Percentiles rank a stretch among this genome's conserved stretches.
Evolutionary conservation across 2,113 vertebrate genomes (phyloP).

Genomic region (Hippocampus mohnikei): DNA sequence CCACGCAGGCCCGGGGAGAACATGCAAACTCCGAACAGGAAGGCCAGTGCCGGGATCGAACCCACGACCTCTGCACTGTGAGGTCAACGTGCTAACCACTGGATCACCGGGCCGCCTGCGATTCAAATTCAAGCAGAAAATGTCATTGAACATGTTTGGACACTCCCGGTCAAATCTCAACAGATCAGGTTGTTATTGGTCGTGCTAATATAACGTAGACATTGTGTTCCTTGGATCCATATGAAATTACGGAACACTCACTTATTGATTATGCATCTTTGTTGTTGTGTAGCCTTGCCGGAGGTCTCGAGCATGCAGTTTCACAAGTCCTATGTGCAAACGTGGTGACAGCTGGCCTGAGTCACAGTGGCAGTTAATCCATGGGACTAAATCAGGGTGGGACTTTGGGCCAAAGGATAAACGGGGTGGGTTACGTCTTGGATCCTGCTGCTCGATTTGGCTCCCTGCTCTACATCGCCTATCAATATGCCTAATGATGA

Average conservation of each 20-base stretch:
- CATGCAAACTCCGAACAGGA: too few relatives aligned
- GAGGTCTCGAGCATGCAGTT: background rate
- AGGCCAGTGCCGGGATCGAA: too few relatives aligned
- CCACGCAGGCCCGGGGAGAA: too few relatives aligned
- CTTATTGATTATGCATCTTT: background rate
- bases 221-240: background rate
- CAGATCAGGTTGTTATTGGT: background rate
- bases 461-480: conserved; percentile 9
- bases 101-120: too few relatives aligned
- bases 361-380: conserved; percentile 53
- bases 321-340: conserved; percentile 11
- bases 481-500: conserved; percentile 45
- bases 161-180: background rate
- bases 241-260: background rate
- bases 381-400: conserved; percentile 45
- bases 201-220: background rate
- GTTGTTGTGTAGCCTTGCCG: background rate
- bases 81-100: too few relatives aligned
- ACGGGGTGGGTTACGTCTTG: conserved; percentile 21
- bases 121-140: background rate
- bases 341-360: conserved; percentile 31
- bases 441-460: conserved; percentile 3
- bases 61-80: too few relatives aligned
- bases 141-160: background rate
- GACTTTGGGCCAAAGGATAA: conserved; percentile 25